Conservation (phyloP, 2,113 vertebrate genomes). For the Tiliqua scincoides region DNA sequence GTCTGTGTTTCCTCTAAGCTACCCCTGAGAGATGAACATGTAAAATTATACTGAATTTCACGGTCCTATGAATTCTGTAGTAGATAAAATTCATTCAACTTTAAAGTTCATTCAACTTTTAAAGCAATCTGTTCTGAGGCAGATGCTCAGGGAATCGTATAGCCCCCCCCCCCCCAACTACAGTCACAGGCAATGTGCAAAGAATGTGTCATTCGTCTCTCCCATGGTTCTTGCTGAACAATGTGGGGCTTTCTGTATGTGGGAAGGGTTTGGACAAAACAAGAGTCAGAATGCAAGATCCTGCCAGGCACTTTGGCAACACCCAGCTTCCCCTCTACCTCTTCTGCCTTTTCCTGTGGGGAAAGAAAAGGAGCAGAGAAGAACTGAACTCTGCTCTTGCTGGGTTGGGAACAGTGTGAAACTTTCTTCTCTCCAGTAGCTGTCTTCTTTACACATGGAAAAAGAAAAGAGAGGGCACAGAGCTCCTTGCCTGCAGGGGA, state of each 20-base stretch:
- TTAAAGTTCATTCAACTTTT: not conserved
- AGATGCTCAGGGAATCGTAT: not conserved
- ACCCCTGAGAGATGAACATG: not conserved
- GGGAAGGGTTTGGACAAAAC: no score
- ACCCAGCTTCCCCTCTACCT: not conserved
- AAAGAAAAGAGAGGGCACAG: not conserved
- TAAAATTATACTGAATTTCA: not conserved
- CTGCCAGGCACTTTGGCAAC: not conserved
- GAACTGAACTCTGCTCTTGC: not conserved
- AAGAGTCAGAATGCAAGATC: not conserved
- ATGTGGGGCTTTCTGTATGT: not conserved
- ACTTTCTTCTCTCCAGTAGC: not conserved
- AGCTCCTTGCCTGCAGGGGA: not conserved
- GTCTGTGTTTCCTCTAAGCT: not conserved
- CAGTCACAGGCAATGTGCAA: not conserved
- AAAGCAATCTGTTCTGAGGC: not conserved
- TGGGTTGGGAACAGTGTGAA: not conserved
- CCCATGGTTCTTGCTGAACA: not conserved
- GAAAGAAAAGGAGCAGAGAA: slow-evolving; percentile 8
- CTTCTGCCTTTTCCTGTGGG: not conserved
- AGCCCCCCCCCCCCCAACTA: no score
- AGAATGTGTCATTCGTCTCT: not conserved
- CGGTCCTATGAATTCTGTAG: not conserved
- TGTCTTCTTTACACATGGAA: not conserved
- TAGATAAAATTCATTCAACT: not conserved